Evolutionary conservation across 2,888 invertebrate genomes (phyloP).

Genomic region (Erebia ligea): DNA sequence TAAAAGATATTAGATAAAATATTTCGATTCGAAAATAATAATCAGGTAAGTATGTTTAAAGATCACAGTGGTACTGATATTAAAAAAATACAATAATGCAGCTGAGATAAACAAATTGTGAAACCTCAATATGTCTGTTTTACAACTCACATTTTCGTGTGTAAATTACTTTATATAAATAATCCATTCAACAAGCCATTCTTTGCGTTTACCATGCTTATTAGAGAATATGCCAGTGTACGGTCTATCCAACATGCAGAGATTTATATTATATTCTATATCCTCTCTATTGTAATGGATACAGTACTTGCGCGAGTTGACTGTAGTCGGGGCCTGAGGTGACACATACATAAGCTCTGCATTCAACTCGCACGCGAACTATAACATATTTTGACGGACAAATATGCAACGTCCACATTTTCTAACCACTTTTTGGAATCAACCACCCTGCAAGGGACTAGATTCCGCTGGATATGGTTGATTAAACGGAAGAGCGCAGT

Average conservation of each 20-base stretch:
- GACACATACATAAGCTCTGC: too few relatives aligned
- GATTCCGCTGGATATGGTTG: too few relatives aligned
- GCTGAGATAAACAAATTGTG: not conserved
- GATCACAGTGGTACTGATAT: slow-evolving; percentile 3
- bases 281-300: too few relatives aligned
- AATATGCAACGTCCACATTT: too few relatives aligned
- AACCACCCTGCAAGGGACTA: too few relatives aligned
- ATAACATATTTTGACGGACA: too few relatives aligned
- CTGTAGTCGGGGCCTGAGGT: too few relatives aligned
- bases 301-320: not conserved
- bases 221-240: too few relatives aligned
- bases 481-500: too few relatives aligned
- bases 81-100: not conserved
- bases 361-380: too few relatives aligned
- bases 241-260: not conserved
- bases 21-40: not conserved
- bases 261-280: not conserved
- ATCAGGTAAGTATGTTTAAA: not conserved
- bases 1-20: not conserved
- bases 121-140: not conserved
- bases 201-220: not conserved
- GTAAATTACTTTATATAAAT: not conserved
- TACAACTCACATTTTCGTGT: not conserved
- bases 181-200: slow-evolving; percentile 1
- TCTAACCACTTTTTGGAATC: too few relatives aligned